A percentile compares a stretch with the other conserved stretches of the same genome.
These are phyloP conservation scores for Elachura formosa DNA, from an alignment of 2,113 vertebrate species.

Conservation along the genomic window DNA sequence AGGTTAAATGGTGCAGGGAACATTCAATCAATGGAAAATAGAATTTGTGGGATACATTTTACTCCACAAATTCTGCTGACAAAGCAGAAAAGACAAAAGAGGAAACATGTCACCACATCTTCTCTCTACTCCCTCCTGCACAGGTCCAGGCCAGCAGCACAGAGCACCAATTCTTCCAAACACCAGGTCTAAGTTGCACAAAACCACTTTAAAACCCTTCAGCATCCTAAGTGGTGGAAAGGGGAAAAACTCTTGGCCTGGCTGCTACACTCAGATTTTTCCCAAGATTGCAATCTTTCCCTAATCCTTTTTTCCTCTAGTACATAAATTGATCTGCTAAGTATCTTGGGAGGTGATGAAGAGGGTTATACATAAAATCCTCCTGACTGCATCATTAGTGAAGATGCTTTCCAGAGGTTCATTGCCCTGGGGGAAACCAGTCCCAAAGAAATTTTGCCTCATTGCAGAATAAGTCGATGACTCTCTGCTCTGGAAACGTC, in stretches of 20 bases:
- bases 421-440: background rate
- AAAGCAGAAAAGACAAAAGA: background rate
- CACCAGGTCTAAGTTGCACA: background rate
- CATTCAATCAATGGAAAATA: background rate
- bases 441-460: background rate
- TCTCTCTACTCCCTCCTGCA: background rate
- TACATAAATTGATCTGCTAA: background rate
- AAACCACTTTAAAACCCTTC: background rate
- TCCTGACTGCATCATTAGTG: background rate
- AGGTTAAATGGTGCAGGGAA: background rate
- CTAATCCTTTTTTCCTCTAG: background rate
- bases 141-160: background rate
- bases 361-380: background rate
- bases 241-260: background rate
- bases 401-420: background rate
- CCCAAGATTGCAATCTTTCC: background rate
- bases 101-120: background rate
- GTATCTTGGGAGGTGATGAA: background rate
- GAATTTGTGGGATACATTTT: background rate
- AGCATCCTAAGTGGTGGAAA: background rate
- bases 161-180: background rate
- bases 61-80: background rate
- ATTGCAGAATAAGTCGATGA: background rate
- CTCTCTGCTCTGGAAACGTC: background rate
- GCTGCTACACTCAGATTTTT: background rate